phyloP scores from a whole-genome alignment of 2,113 vertebrate genomes.

The Esox niger region DNA sequence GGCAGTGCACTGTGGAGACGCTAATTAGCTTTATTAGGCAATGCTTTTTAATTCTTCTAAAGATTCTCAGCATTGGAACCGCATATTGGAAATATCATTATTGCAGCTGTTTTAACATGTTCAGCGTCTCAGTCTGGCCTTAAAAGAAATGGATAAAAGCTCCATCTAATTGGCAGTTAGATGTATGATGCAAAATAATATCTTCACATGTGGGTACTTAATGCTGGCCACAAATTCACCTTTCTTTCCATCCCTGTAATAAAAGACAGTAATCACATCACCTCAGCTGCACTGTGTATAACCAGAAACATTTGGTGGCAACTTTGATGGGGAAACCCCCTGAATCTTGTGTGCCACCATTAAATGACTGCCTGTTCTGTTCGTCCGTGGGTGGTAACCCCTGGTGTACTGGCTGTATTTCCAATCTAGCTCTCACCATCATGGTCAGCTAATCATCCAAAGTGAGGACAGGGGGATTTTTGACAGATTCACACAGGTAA shows the following conservation, averaged over 20 bases:
- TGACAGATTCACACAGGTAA: too few species aligned
- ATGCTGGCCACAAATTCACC: too few species aligned
- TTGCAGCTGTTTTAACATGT: slow-evolving; percentile 6
- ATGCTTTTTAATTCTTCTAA: slow-evolving; percentile 46
- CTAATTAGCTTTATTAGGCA: slow-evolving; percentile 55
- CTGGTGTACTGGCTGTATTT: too few species aligned
- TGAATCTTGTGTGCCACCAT: background rate
- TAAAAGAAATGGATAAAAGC: background rate
- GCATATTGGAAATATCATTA: slow-evolving; percentile 10
- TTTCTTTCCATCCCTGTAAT: too few species aligned
- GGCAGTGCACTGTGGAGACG: slow-evolving; percentile 28
- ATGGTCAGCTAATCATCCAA: too few species aligned
- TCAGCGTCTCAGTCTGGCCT: slow-evolving; percentile 29
- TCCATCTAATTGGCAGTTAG: slow-evolving; percentile 4
- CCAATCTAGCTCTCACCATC: too few species aligned
- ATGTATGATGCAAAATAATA: background rate
- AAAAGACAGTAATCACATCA: too few species aligned
- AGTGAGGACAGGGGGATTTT: too few species aligned
- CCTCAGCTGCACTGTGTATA: too few species aligned
- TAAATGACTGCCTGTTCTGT: too few species aligned
- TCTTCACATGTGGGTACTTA: background rate
- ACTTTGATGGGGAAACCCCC: background rate
- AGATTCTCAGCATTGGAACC: slow-evolving; percentile 18
- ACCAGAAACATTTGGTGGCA: too few species aligned
- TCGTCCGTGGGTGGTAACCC: too few species aligned